A percentile compares a stretch with the other conserved stretches of the same genome.
Evolutionary conservation across 1,140 invertebrate genomes (phyloP).

Genomic region (Listronotus bonariensis): DNA sequence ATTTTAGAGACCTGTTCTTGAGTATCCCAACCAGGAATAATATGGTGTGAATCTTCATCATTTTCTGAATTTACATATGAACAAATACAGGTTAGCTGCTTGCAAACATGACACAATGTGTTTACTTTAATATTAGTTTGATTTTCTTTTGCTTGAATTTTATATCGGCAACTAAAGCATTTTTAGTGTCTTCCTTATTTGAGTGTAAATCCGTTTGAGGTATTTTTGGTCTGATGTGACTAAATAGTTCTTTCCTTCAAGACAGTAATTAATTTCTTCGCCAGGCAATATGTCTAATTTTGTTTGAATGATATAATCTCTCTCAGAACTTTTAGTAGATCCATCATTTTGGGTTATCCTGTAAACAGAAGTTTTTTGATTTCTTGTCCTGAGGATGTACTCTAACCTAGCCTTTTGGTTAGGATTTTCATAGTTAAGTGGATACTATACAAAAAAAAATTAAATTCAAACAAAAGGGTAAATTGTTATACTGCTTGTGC

Average conservation of each 20-base stretch:
- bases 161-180: constrained; percentile 31
- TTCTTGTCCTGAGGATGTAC: not conserved
- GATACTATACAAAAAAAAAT: too few species aligned
- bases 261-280: constrained; percentile 20
- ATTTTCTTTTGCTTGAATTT: constrained; percentile 33
- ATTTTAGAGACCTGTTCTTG: too few species aligned
- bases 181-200: not conserved
- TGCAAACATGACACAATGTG: constrained; percentile 32
- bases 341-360: constrained; percentile 15
- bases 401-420: too few species aligned
- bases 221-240: too few species aligned
- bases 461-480: too few species aligned
- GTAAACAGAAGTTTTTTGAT: constrained; percentile 2
- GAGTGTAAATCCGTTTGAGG: constrained; percentile 5
- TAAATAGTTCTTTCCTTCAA: constrained; percentile 31
- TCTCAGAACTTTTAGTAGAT: constrained; percentile 3
- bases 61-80: not conserved
- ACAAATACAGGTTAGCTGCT: constrained; percentile 24
- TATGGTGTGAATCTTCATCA: not conserved
- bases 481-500: too few species aligned
- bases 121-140: constrained; percentile 41
- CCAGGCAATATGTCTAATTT: constrained; percentile 7
- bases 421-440: too few species aligned
- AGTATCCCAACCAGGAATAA: too few species aligned
- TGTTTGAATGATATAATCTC: constrained; percentile 42